Evolutionary conservation across 2,888 invertebrate genomes (phyloP).

Genomic region (Drosophila ustulata): DNA sequence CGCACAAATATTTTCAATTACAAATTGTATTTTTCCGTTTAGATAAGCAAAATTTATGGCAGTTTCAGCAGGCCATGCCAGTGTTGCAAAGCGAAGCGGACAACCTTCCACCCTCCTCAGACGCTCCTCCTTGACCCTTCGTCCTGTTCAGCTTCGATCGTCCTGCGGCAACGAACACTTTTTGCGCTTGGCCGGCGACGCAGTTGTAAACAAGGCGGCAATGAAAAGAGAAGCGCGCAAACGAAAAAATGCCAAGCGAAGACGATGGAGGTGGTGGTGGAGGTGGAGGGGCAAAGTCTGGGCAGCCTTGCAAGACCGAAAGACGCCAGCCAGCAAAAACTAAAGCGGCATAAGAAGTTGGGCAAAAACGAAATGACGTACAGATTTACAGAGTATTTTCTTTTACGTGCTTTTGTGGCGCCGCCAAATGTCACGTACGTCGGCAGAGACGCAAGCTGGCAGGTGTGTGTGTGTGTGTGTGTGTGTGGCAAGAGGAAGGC

Average conservation of each 20-base stretch:
- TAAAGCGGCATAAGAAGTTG: slow-evolving; percentile 29
- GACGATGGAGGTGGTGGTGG: background rate
- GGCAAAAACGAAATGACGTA: slow-evolving; percentile 53
- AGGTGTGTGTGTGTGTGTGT: slow-evolving; percentile 38
- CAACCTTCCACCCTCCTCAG: slow-evolving; percentile 29
- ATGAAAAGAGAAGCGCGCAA: slow-evolving; percentile 15
- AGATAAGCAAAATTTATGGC: slow-evolving; percentile 80
- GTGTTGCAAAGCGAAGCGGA: slow-evolving; percentile 9
- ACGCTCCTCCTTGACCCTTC: background rate
- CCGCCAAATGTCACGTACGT: slow-evolving; percentile 78
- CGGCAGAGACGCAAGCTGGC: slow-evolving; percentile 42
- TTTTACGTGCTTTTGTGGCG: slow-evolving; percentile 73
- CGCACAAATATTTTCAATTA: slow-evolving; percentile 78
- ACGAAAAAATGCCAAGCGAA: slow-evolving; percentile 14
- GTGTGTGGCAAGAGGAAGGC: background rate
- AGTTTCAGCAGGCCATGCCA: slow-evolving; percentile 37
- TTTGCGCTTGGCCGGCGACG: slow-evolving; percentile 75
- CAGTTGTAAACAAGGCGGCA: slow-evolving; percentile 72
- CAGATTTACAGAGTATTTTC: slow-evolving; percentile 77
- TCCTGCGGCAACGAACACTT: slow-evolving; percentile 77
- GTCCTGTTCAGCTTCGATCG: slow-evolving; percentile 36
- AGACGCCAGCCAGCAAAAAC: slow-evolving; percentile 33
- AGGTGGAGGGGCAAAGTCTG: slow-evolving; percentile 39
- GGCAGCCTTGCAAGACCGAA: slow-evolving; percentile 8
- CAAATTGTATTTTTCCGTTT: slow-evolving; percentile 80